Evolutionary conservation across 1,140 invertebrate genomes (phyloP).

Genomic region (Diorhabda carinulata): DNA sequence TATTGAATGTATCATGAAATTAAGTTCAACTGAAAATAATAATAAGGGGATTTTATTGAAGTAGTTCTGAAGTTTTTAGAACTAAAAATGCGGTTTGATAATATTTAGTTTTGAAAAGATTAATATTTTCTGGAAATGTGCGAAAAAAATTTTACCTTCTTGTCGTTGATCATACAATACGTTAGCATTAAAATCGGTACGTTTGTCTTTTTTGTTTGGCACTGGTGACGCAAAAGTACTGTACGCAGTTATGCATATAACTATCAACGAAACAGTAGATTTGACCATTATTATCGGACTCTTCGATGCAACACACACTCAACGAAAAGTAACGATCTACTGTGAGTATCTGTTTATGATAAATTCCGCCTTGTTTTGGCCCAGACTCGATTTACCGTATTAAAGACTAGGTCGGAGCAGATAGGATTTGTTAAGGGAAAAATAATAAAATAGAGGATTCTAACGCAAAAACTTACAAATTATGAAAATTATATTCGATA

Average conservation of each 20-base stretch:
- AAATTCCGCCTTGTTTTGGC: constrained; percentile 19
- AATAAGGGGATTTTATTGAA: too few relatives aligned
- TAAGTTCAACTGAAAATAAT: too few relatives aligned
- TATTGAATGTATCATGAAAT: too few relatives aligned
- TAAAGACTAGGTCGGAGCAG: not conserved
- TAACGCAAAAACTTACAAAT: not conserved
- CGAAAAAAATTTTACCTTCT: constrained; percentile 23
- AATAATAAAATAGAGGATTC: not conserved
- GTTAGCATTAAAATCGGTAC: constrained; percentile 7
- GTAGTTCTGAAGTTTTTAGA: too few relatives aligned
- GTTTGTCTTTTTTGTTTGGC: constrained; percentile 17
- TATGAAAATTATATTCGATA: too few relatives aligned
- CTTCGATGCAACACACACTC: constrained; percentile 12
- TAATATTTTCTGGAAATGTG: too few relatives aligned
- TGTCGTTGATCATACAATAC: constrained; percentile 37
- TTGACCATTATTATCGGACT: constrained; percentile 9
- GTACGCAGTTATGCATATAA: not conserved
- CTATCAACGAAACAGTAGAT: constrained; percentile 13
- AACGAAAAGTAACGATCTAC: constrained; percentile 13
- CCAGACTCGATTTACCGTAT: constrained; percentile 20
- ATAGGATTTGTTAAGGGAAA: too few relatives aligned
- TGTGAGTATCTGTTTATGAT: not conserved
- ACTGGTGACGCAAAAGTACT: constrained; percentile 22
- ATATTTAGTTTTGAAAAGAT: too few relatives aligned
- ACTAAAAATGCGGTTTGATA: too few relatives aligned